Base-by-base conservation (phyloP, 1,140 invertebrate genomes). In the Papilio polyxenes region DNA sequence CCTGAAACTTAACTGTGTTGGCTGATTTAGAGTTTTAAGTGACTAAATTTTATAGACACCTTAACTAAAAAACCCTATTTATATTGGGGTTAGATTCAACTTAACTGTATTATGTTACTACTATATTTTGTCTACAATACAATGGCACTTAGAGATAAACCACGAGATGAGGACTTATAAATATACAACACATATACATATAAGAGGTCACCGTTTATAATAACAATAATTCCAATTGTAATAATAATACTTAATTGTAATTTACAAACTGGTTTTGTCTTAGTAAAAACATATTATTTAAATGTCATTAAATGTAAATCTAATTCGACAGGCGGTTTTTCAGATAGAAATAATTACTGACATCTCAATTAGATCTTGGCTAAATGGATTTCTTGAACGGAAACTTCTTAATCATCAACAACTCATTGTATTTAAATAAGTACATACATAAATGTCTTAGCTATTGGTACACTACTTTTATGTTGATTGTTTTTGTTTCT, bases 311-410 rank as follows among this genome's bases (percentile, higher is more conserved):
- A 56, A 77, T 51, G 37, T 13, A 37, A 59, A 56, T 77, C 23
- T 77, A 56, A 77, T 77, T 59, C 51, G 48, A 77, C 75, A 77
- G 49, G 20, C 75, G 51, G 20, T 23, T 59, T 56, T n/a, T 65
- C 20, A 77, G 44, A 77, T 53, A 31, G 75, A 77, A 77, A 77
- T 77, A 77, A 77, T 53, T 77, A 77, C 48, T 37, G 20, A 77
- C 75, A 56, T 77, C 75, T 77, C 75, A 56, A 77, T 77, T 77
- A 77, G 75, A 77, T 17, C 13, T 77, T 17, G 2, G 75, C 75
- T 77, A 37, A 77, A 56, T 77, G 51, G 49, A 56, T 77, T 77
- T 77, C 75, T 72, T 72, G 31, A 37, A 72, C 31, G 51, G 49
- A 77, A 77, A 77, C 75, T 53, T 77, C 23, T 77, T 77, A 77